These are phyloP conservation scores for Griposia aprilina DNA, from an alignment of 2,888 invertebrate species.

Conservation along the genomic window DNA sequence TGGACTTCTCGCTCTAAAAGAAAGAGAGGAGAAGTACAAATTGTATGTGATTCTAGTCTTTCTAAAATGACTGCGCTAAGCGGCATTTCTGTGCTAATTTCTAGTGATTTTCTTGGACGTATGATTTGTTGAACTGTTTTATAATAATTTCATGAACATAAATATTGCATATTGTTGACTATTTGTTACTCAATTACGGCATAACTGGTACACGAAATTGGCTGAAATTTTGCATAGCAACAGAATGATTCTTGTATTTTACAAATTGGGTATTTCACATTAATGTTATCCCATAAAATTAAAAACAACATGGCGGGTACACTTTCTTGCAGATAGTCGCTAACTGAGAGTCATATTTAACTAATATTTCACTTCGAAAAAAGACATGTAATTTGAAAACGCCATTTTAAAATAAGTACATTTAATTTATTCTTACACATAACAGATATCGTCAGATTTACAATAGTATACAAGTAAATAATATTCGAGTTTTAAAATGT, in stretches of 20 bases:
- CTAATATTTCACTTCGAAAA: slow-evolving; percentile 14
- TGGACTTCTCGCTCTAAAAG: not conserved
- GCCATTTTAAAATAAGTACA: slow-evolving; percentile 43
- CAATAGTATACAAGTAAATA: slow-evolving; percentile 40
- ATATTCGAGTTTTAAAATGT: slow-evolving; percentile 51
- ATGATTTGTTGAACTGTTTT: not conserved
- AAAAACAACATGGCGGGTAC: too few species aligned
- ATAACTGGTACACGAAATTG: not conserved
- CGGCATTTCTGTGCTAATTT: not conserved
- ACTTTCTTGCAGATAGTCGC: not conserved
- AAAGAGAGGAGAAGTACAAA: not conserved
- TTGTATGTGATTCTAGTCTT: not conserved
- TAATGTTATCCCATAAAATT: not conserved
- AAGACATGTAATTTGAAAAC: slow-evolving; percentile 30
- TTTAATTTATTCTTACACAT: slow-evolving; percentile 52
- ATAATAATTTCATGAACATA: not conserved
- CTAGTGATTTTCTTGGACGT: not conserved
- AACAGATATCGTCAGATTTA: slow-evolving; percentile 29
- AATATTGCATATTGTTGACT: not conserved
- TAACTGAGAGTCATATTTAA: slow-evolving; percentile 4
- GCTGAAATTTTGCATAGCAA: not conserved
- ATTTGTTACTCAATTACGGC: not conserved
- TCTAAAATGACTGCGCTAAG: too few species aligned
- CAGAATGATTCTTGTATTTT: not conserved
- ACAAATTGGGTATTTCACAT: not conserved